Base-by-base conservation (phyloP, 2,888 invertebrate species). In the Fragum whitleyi region DNA sequence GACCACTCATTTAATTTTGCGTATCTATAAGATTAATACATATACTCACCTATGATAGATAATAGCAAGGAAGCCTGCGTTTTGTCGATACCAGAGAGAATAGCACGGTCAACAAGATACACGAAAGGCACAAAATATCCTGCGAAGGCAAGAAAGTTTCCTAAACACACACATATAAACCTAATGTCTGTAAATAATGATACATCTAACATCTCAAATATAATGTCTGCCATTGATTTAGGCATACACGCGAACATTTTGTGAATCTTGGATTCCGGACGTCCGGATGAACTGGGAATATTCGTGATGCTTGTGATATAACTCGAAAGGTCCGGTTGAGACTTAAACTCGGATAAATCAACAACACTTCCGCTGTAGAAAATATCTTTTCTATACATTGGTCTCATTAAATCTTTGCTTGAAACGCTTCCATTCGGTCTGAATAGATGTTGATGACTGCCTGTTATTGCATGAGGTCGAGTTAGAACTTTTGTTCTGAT, bases 331-430 rank as follows among this genome's bases (percentile, higher is more conserved):
- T 98, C 97, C 92, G 97, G 97, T 94, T 98, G 98, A 79, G 97
- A 97, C 94, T 97, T 97, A 95, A 96, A 98, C 94, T 92, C 90
- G 1, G 91, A 97, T 90, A 99, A 95, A 94, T 99, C 97, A 81
- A 97, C 95, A 29, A 99, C 97, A 65, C 98, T 98, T 39, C 99
- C 98, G 2, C 98, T 98, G 94, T 99, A 99, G 95, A 99, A 99
- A 92, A 99, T 98, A 94, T 99, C 99, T 93, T 98, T 98, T 74
- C 98, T 96, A 7, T 98, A 98, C 94, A 99, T 94, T 2, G 98
- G 98, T 23, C 98, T 96, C n/a, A 91, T 73, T 59, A 80, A 85
- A 61, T 85, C 82, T 47, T 77, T 78, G 47, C 74, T 80, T 1
- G 80, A 73, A 9, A 82, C 80, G 42, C 82, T 82, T 6, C 85